These are phyloP conservation scores for Hemicentrotus pulcherrimus DNA, from an alignment of 35 echinoderm and acorn worm genomes.

Conservation along the genomic window DNA sequence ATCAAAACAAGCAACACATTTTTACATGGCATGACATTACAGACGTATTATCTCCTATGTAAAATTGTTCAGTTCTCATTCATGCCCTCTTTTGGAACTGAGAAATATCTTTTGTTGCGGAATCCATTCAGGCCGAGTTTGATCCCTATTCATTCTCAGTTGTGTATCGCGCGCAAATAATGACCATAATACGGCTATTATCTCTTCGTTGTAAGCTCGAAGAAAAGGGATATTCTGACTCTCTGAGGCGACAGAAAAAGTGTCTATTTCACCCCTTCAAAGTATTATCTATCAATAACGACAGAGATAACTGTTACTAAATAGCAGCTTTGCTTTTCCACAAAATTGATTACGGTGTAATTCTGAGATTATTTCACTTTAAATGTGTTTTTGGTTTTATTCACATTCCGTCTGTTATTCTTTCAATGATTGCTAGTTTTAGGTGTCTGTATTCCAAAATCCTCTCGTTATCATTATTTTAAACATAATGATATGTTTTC, in stretches of 20 bases:
- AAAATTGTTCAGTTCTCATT: neutral
- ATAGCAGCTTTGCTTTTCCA: neutral
- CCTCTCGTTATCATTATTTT: neutral
- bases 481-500: neutral
- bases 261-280: neutral
- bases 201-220: neutral
- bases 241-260: neutral
- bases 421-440: neutral
- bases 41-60: neutral
- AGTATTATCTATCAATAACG: neutral
- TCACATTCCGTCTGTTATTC: neutral
- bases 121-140: constrained; percentile 1
- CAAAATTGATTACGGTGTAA: neutral
- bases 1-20: neutral
- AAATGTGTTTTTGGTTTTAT: neutral
- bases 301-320: constrained; percentile 1
- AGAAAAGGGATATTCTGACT: neutral
- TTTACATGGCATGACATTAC: neutral
- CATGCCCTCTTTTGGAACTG: neutral
- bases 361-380: neutral
- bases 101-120: neutral
- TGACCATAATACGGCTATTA: neutral
- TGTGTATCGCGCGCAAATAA: neutral
- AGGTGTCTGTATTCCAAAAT: neutral
- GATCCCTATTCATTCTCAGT: neutral